These are phyloP conservation scores for Neodiprion fabricii DNA, from an alignment of 1,140 invertebrate species.

Conservation along the genomic window DNA sequence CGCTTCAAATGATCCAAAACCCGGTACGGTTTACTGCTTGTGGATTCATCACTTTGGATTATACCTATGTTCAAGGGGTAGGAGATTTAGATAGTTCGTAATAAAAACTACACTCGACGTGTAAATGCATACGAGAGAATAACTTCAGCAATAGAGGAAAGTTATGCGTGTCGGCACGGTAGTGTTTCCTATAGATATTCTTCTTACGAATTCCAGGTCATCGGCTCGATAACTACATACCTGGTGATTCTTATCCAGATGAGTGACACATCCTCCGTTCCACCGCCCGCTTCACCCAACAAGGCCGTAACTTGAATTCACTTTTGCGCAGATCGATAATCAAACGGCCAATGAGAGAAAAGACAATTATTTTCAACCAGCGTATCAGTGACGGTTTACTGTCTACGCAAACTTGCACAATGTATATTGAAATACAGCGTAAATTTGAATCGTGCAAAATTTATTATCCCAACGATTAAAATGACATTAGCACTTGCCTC, in stretches of 20 bases:
- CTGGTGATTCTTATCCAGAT: constrained; percentile 72
- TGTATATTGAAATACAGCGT: no score
- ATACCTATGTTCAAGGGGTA: constrained; percentile 28
- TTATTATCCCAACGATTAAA: no score
- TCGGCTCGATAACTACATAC: constrained; percentile 71
- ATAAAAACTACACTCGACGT: neutral
- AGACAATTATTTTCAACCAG: no score
- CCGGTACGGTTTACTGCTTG: constrained; percentile 31
- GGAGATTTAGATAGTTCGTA: neutral
- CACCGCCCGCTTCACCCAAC: neutral
- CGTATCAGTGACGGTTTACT: no score
- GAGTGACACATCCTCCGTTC: neutral
- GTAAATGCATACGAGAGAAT: neutral
- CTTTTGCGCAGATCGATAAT: no score
- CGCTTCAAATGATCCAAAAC: constrained; percentile 26
- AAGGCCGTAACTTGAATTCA: no score
- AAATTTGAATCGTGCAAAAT: no score
- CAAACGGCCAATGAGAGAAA: no score
- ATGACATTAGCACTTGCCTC: no score
- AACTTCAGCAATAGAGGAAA: neutral
- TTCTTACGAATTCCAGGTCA: constrained; percentile 59
- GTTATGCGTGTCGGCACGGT: neutral
- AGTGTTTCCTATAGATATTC: neutral
- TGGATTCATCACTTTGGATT: constrained; percentile 31
- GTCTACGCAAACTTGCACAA: no score